Evolutionary conservation across 1,140 invertebrate genomes (phyloP).

Genomic region (Mycetomoellerius zeteki): DNA sequence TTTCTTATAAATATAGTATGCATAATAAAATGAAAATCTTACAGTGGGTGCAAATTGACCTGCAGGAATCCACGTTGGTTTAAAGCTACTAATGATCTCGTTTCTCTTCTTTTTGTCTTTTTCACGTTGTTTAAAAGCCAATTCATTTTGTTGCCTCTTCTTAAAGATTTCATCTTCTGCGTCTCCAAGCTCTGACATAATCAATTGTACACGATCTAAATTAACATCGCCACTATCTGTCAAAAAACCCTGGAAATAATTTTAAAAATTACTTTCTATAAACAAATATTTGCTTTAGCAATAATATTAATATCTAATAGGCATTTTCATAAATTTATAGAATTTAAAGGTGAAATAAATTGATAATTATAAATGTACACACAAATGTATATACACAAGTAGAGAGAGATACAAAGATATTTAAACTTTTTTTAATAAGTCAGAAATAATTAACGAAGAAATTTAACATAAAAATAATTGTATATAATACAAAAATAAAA

Average conservation of each 20-base stretch:
- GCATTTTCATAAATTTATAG: slow-evolving; percentile 17
- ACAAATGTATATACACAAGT: not conserved
- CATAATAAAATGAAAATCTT: slow-evolving; percentile 64
- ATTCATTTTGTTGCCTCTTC: slow-evolving; percentile 94
- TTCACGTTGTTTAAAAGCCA: slow-evolving; percentile 92
- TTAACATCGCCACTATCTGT: slow-evolving; percentile 98
- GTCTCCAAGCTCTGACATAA: slow-evolving; percentile 97
- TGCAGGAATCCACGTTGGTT: slow-evolving; percentile 90
- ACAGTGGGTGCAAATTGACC: slow-evolving; percentile 93
- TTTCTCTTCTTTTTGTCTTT: slow-evolving; percentile 90
- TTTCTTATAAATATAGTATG: not conserved
- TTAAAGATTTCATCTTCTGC: slow-evolving; percentile 99
- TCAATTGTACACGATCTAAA: slow-evolving; percentile 96
- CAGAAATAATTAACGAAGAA: slow-evolving; percentile 4
- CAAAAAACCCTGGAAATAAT: slow-evolving; percentile 91
- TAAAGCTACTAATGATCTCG: slow-evolving; percentile 87
- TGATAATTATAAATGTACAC: slow-evolving; percentile 29
- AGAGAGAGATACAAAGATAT: not conserved
- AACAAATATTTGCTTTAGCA: not conserved
- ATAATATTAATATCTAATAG: slow-evolving; percentile 11
- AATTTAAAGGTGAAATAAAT: slow-evolving; percentile 54
- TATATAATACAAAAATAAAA: slow-evolving; percentile 3
- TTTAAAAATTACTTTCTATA: not conserved
- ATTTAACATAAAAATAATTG: not conserved
- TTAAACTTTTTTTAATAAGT: not conserved